These are phyloP conservation scores for Alsophila aescularia DNA, from an alignment of 2,888 invertebrate genomes.

Conservation along the genomic window DNA sequence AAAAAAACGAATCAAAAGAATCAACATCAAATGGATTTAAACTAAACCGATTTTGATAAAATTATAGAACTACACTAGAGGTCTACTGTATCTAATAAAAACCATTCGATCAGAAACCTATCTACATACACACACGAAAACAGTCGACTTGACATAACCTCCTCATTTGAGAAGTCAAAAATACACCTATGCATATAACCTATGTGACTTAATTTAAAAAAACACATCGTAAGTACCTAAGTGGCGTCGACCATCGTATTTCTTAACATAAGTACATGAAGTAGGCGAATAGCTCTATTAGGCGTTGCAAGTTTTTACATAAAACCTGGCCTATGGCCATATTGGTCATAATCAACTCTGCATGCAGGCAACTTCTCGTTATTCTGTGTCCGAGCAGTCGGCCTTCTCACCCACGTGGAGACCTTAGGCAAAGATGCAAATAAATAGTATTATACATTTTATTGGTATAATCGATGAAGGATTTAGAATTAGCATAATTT, in stretches of 20 bases:
- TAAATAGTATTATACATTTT: neutral
- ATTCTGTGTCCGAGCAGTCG: constrained; percentile 23
- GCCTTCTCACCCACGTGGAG: constrained; percentile 57
- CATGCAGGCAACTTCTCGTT: neutral
- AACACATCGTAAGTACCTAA: neutral
- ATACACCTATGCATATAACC: too few relatives aligned
- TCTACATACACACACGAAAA: too few relatives aligned
- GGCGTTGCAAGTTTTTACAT: constrained; percentile 19
- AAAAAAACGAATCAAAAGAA: too few relatives aligned
- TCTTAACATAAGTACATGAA: neutral
- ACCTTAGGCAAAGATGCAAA: constrained; percentile 12
- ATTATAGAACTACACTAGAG: too few relatives aligned
- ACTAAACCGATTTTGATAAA: too few relatives aligned
- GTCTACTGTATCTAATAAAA: too few relatives aligned
- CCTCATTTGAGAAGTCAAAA: too few relatives aligned
- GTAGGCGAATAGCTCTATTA: constrained; percentile 6
- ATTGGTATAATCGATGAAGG: constrained; percentile 1
- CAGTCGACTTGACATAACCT: too few relatives aligned
- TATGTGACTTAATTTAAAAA: too few relatives aligned
- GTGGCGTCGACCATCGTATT: neutral
- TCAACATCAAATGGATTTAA: too few relatives aligned
- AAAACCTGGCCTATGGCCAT: neutral
- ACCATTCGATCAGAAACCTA: too few relatives aligned
- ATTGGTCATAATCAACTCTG: neutral
- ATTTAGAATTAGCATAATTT: constrained; percentile 15